Base-by-base conservation (phyloP, 2,113 vertebrate genomes). In the Talpa occidentalis region DNA sequence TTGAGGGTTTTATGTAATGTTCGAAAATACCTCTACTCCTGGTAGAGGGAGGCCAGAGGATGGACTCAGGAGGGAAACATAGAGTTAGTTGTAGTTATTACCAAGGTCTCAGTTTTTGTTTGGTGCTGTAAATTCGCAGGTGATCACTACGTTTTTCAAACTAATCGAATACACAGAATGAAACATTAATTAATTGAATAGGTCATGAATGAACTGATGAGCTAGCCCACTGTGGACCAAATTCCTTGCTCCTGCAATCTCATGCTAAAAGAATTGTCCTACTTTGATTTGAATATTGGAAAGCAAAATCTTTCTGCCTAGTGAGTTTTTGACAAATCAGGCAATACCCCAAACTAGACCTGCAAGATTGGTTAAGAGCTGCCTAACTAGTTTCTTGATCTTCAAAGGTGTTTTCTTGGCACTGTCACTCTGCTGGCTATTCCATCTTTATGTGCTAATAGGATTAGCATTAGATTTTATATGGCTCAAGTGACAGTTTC, bases 21-120 rank as follows among this genome's bases (percentile, higher is more conserved):
- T 96, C 70, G 94, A 96, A 91, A 91, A 83, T 76, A 94, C 82
- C 66, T 95, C 62, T 76, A 62, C n/a, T 56, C 22, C 82, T 93
- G 74, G 52, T 93, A 80, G 22, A 22, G 28, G 86, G 54, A 91
- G 14, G 40, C 56, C 17, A 47, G 62, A 83, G 40, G 49, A 80
- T 80, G 76, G 47, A 95, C 87, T 67, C 54, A 87, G 79, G 47
- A 5, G 32, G 35, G 14, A 80, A 95, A 59, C 60, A 66, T n/a
- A 76, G 40, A 28, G n/a, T 79, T 69, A 77, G 49, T 35, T 77
- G 35, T 67, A 83, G 87, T 91, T 66, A 84, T 77, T 87, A 91
- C 47, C 12, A 91, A 76, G n/a, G 40, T 79, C 26, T n/a, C 49
- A 67, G n/a, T 22, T 91, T 95, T 82, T 67, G 32, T 82, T 95